Evolutionary conservation across 2,797 vertebrate genomes (phyloP).

Genomic region (Arnoldichthys spilopterus): DNA sequence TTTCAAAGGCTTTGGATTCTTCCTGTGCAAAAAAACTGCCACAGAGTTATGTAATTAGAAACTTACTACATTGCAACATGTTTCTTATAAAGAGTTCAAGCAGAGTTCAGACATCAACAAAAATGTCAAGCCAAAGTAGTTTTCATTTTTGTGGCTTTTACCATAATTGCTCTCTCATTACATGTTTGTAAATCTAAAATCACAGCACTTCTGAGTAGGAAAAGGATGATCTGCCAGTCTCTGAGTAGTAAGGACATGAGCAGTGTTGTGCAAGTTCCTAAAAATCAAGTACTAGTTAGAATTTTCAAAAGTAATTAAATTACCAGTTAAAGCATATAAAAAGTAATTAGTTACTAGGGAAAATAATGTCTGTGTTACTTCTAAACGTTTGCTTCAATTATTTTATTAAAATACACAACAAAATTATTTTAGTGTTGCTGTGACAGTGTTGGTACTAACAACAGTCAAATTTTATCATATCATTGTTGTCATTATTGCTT

Average conservation of each 20-base stretch:
- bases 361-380: too few relatives aligned
- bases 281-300: too few relatives aligned
- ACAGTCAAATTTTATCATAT: too few relatives aligned
- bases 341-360: too few relatives aligned
- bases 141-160: constrained; percentile 48
- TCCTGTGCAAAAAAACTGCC: background rate
- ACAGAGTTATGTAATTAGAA: constrained; percentile 27
- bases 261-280: too few relatives aligned
- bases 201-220: constrained; percentile 14
- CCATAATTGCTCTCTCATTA: constrained; percentile 45
- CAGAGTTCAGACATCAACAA: constrained; percentile 50
- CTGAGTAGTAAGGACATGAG: background rate
- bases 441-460: too few relatives aligned
- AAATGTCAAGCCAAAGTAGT: constrained; percentile 41
- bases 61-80: constrained; percentile 10
- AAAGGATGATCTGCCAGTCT: constrained; percentile 1
- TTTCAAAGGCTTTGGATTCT: background rate
- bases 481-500: too few relatives aligned
- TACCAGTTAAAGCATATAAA: too few relatives aligned
- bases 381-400: too few relatives aligned
- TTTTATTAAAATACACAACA: too few relatives aligned
- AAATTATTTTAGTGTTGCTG: too few relatives aligned
- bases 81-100: constrained; percentile 45
- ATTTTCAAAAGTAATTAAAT: too few relatives aligned
- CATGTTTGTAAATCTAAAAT: constrained; percentile 18